phyloP scores from a whole-genome alignment of 2,888 invertebrate species.

The Nemurella pictetii region DNA sequence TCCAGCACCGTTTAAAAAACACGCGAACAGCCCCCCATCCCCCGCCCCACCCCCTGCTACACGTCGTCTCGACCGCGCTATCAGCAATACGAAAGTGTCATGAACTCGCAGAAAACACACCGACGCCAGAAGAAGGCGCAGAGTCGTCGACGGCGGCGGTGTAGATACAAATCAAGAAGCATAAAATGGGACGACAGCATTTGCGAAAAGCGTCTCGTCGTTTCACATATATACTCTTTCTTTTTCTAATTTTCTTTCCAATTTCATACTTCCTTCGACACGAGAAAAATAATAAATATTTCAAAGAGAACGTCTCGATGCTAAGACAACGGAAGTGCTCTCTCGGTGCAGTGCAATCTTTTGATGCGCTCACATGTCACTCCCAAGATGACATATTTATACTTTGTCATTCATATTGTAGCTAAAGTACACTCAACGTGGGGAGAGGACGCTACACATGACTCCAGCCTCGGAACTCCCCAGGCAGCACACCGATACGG shows the following conservation, averaged over 20 bases:
- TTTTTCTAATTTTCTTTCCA: background rate
- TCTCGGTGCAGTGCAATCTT: background rate
- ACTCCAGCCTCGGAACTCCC: background rate
- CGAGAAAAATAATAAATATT: background rate
- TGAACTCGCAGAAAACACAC: background rate
- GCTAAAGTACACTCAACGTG: background rate
- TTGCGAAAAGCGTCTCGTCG: background rate
- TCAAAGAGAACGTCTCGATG: background rate
- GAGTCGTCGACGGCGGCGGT: background rate
- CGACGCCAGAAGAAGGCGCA: background rate
- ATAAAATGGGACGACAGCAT: background rate
- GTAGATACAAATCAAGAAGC: background rate
- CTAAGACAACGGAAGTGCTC: background rate
- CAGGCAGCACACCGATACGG: background rate
- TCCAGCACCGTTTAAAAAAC: constrained; percentile 11
- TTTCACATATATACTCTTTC: background rate
- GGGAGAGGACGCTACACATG: background rate
- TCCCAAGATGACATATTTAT: background rate
- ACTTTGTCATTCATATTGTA: background rate
- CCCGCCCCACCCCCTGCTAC: background rate
- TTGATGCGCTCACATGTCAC: background rate
- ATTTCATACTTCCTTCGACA: background rate
- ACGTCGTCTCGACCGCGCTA: background rate
- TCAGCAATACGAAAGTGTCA: background rate
- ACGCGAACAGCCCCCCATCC: background rate